Base-by-base conservation (phyloP, 1,140 invertebrate genomes). In the Xylocopa sonorina region DNA sequence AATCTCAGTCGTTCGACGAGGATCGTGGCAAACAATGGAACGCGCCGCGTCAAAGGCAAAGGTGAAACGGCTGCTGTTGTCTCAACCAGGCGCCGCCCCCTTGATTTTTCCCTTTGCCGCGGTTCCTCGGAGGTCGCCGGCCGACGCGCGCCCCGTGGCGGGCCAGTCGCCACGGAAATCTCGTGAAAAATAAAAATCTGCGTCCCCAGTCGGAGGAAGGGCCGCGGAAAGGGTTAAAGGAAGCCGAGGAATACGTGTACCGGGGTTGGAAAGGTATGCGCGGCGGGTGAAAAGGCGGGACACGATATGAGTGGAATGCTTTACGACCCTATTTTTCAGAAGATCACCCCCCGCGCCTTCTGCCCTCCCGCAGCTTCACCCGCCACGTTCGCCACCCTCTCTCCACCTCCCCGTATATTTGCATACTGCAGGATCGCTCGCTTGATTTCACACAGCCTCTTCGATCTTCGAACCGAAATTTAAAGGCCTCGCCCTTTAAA, bases 381-480 rank as follows among this genome's bases (percentile, higher is more conserved):
- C 57, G 24, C 29, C 80, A 53, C 74, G 57, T 77, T 80, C 69
- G 64, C 80, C 48, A 68, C 53, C 63, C 29, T 1, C 21, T 18
- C 0, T 6, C 9, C 14, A 0, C 29, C 27, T 0, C 0, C 48
- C 12, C 60, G 73, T 78, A 81, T 89, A 90, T 91, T 91, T 91
- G 88, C 91, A 89, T 89, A 89, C 79, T 80, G 88, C 82, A 66
- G 78, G 82, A 81, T 84, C 87, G 84, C 76, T 85, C 86, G 84
- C 84, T 88, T 89, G 86, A 90, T 91, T 91, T 91, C 82, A 85
- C 87, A 76, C 58, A 71, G 74, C 78, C 68, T 82, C 81, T 85
- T 89, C 87, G 89, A 91, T 91, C 87, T 88, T 87, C 82, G 82
- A 87, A 83, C 79, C 83, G 75, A 90, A 89, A 89, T 92, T 91